Evolutionary conservation across 2,888 invertebrate genomes (phyloP).

Genomic region (Tridacna gigas): DNA sequence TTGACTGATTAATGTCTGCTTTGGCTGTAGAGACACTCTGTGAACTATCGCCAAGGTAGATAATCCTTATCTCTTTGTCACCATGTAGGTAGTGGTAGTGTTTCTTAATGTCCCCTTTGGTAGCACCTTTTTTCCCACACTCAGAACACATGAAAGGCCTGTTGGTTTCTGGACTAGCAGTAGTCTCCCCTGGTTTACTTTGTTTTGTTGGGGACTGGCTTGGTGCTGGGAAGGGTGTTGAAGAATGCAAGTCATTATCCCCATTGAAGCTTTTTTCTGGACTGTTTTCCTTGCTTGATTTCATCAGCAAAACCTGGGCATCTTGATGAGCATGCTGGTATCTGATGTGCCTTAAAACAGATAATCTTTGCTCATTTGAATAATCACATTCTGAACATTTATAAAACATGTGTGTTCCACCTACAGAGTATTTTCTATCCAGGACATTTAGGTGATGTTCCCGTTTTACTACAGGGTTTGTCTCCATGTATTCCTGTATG

Average conservation of each 20-base stretch:
- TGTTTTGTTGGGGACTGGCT: background rate
- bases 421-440: slow-evolving; percentile 23
- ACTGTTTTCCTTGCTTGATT: slow-evolving; percentile 23
- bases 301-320: slow-evolving; percentile 65
- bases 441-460: slow-evolving; percentile 73
- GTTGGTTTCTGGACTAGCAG: slow-evolving; percentile 34
- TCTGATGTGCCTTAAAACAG: slow-evolving; percentile 97
- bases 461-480: slow-evolving; percentile 71
- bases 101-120: slow-evolving; percentile 78
- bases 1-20: background rate
- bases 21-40: slow-evolving; percentile 50
- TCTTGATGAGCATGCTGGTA: slow-evolving; percentile 73
- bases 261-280: slow-evolving; percentile 4
- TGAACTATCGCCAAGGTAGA: slow-evolving; percentile 73
- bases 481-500: slow-evolving; percentile 78
- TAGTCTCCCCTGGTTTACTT: background rate
- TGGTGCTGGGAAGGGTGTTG: slow-evolving; percentile 2
- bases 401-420: slow-evolving; percentile 86
- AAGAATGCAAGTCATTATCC: background rate
- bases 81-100: slow-evolving; percentile 81
- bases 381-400: slow-evolving; percentile 98
- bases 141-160: slow-evolving; percentile 78
- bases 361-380: slow-evolving; percentile 98
- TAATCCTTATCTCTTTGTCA: slow-evolving; percentile 74
- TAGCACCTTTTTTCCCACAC: slow-evolving; percentile 76